Base-by-base conservation (phyloP, 2,888 invertebrate genomes). In the Steinernema scapterisci region DNA sequence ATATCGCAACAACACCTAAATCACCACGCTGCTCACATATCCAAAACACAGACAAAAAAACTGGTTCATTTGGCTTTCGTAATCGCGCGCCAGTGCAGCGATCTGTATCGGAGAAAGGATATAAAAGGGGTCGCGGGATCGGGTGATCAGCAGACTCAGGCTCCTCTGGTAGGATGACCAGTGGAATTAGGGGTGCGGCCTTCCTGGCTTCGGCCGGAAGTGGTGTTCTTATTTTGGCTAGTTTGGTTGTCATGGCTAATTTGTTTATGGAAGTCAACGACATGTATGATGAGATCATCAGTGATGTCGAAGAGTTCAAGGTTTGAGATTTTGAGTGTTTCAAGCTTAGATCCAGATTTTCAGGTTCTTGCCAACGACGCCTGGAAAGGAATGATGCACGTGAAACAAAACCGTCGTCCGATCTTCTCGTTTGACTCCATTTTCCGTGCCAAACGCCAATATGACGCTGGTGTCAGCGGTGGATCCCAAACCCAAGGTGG, bases 401-500 rank as follows among this genome's bases (percentile, higher is more conserved):
- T 63, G 31, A 63, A 63, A 16, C 16, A 25, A 2, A 31, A 2
- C 31, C 63, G 31, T 13, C 21, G 54, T 21, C 63, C 63, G 1
- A 16, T 19, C 27, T 31, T 63, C 63, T 27, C 9, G 31, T 63
- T 63, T 63, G 63, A 63, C 25, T 63, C 63, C 11, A 63, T 63
- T 27, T 63, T 63, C 63, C 63, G 63, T 19, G 25, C 27, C 7
- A 63, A 63, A 25, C 27, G 63, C 27, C 63, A 63, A 27, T 63
- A 63, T n/a, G 63, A 63, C 63, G 63, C 63, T n/a, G 63, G 63
- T 31, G 63, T 63, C 5, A 54, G 7, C 48, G 48, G 48, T n/a
- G 48, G 48, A 3, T 48, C 48, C 2, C 5, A 2, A 5, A 7
- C n/a, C 13, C 48, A 48, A 19, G 48, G 48, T 7, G 48, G 48